These are phyloP conservation scores for Sebastes paucispinis DNA, from an alignment of 2,797 vertebrate species.

Conservation along the genomic window DNA sequence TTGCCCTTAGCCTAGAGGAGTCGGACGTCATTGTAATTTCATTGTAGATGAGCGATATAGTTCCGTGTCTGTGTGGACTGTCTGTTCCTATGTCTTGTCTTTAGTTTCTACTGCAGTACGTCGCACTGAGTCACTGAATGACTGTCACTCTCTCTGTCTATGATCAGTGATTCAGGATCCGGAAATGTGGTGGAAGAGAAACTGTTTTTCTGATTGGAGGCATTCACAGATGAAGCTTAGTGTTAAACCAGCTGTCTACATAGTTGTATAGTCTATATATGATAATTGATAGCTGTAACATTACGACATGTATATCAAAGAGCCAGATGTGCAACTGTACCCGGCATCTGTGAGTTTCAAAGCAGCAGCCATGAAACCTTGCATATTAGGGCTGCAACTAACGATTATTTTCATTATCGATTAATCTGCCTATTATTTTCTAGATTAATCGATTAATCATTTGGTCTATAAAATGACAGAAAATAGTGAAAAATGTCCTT, in stretches of 20 bases:
- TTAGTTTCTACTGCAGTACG: background rate
- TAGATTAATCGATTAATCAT: too few relatives aligned
- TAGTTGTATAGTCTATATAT: background rate
- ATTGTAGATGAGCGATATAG: constrained; percentile 31
- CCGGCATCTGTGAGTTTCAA: background rate
- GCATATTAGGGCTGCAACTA: background rate
- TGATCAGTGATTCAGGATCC: background rate
- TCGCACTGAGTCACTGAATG: background rate
- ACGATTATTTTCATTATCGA: too few relatives aligned
- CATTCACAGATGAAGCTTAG: background rate
- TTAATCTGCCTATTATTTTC: too few relatives aligned
- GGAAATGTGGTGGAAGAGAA: background rate
- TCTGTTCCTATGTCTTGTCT: background rate
- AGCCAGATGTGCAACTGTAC: background rate
- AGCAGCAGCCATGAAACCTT: background rate
- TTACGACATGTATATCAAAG: background rate
- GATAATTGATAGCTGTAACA: background rate
- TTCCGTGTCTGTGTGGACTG: constrained; percentile 19
- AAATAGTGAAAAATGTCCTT: too few relatives aligned
- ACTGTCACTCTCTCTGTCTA: background rate
- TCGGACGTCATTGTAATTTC: constrained; percentile 39
- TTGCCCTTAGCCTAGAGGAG: constrained; percentile 58
- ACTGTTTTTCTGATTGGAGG: background rate
- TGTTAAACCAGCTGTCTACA: background rate
- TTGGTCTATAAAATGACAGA: too few relatives aligned